Conservation (phyloP, 2,888 invertebrate genomes). For the Pseudococcus jackbeardsleyi region DNA sequence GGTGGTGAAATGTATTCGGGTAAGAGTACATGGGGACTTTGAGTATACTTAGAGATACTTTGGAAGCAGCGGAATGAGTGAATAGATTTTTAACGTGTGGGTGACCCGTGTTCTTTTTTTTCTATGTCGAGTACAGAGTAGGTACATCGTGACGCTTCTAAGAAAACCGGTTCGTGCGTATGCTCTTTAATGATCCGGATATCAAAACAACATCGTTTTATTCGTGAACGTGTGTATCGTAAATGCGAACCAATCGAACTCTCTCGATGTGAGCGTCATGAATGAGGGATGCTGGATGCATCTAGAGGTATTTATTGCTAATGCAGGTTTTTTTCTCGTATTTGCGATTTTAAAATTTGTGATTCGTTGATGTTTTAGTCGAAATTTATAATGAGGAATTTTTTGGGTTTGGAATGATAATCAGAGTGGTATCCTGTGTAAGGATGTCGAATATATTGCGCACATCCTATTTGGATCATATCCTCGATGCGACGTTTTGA, state of each 20-base stretch:
- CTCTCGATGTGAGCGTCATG: slow-evolving; percentile 23
- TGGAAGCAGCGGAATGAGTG: not conserved
- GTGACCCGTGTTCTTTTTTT: slow-evolving; percentile 36
- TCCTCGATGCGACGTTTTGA: not conserved
- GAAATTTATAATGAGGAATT: not conserved
- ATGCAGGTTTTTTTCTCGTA: not conserved
- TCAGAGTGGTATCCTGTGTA: not conserved
- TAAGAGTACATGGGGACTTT: not conserved
- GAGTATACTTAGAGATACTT: not conserved
- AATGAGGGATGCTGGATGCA: slow-evolving; percentile 3
- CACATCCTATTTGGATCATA: not conserved
- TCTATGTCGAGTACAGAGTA: not conserved
- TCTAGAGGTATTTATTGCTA: not conserved
- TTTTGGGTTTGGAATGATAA: not conserved
- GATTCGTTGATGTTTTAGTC: not conserved
- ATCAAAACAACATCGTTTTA: slow-evolving; percentile 46
- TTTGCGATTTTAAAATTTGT: not conserved
- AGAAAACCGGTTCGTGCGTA: slow-evolving; percentile 49
- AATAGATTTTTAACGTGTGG: slow-evolving; percentile 37
- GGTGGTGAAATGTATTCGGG: not conserved
- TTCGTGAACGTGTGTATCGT: slow-evolving; percentile 36
- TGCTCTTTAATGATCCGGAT: slow-evolving; percentile 52
- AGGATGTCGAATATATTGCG: not conserved
- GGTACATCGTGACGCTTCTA: slow-evolving; percentile 38
- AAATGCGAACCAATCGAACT: slow-evolving; percentile 21